These are phyloP conservation scores for Pantherophis vulpinus DNA, from an alignment of 2,797 vertebrate genomes.

Conservation along the genomic window DNA sequence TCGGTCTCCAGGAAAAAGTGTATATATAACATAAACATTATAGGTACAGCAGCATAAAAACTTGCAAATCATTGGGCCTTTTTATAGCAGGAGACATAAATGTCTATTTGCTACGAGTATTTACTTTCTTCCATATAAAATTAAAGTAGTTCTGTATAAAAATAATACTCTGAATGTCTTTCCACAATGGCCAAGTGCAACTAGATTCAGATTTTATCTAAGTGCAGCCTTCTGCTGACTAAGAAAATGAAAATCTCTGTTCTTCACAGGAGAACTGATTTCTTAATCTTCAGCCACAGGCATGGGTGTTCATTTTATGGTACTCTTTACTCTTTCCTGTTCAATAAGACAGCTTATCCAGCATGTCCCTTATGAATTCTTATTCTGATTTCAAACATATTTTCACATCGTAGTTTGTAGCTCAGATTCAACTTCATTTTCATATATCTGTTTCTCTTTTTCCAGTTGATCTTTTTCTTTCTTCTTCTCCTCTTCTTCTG, in stretches of 20 bases:
- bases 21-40: conserved; percentile 28
- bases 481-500: conserved; percentile 53
- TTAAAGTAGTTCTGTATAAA: conserved; percentile 59
- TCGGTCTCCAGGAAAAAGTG: background rate
- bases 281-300: conserved; percentile 33
- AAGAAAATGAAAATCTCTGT: conserved; percentile 24
- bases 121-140: conserved; percentile 48
- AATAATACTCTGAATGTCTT: conserved; percentile 47
- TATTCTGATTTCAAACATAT: conserved; percentile 9
- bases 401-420: conserved; percentile 41
- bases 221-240: conserved; percentile 58
- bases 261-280: conserved; percentile 20
- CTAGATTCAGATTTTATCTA: conserved; percentile 40
- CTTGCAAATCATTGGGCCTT: conserved; percentile 35
- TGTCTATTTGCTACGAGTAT: conserved; percentile 18
- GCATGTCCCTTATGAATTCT: background rate
- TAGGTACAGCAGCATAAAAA: background rate
- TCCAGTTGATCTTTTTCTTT: conserved; percentile 44
- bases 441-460: background rate
- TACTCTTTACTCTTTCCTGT: background rate
- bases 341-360: background rate
- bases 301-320: conserved; percentile 2
- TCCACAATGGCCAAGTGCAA: conserved; percentile 39
- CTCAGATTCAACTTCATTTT: background rate
- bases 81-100: conserved; percentile 35